Conservation (phyloP, 2,888 invertebrate species). For the Harmothoe impar region DNA sequence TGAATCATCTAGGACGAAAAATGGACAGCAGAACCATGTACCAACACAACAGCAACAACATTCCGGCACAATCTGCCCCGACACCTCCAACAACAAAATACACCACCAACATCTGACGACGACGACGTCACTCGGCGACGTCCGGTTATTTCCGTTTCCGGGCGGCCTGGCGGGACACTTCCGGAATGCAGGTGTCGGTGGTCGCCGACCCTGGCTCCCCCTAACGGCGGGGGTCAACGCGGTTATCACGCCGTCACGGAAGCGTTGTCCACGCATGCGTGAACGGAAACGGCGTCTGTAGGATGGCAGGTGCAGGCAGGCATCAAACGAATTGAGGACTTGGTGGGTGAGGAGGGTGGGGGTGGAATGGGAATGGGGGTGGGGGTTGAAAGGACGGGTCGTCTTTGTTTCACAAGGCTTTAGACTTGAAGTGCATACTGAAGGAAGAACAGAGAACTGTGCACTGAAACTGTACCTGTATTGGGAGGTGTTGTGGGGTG, state of each 20-base stretch:
- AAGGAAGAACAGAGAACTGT: too few species aligned
- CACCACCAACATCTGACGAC: too few species aligned
- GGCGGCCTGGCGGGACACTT: neutral
- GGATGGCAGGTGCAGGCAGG: conserved; percentile 40
- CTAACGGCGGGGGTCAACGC: neutral
- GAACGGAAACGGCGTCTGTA: conserved; percentile 23
- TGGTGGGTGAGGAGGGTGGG: conserved; percentile 2
- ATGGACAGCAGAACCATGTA: too few species aligned
- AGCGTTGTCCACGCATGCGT: conserved; percentile 51
- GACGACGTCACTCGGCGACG: neutral
- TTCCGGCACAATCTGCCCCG: too few species aligned
- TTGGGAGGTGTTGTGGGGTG: too few species aligned
- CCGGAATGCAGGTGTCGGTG: conserved; percentile 45
- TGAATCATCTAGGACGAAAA: too few species aligned
- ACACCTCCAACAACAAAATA: too few species aligned
- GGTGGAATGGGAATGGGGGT: neutral
- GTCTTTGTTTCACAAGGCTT: too few species aligned
- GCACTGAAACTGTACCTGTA: too few species aligned
- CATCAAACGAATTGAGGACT: conserved; percentile 33
- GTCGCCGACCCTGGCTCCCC: conserved; percentile 10
- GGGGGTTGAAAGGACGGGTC: too few species aligned
- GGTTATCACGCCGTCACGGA: conserved; percentile 56
- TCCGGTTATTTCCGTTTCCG: neutral
- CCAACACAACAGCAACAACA: too few species aligned
- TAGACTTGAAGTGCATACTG: too few species aligned